Evolutionary conservation across 2,113 vertebrate genomes (phyloP).

Genomic region (Astatotilapia flaviijosephi): DNA sequence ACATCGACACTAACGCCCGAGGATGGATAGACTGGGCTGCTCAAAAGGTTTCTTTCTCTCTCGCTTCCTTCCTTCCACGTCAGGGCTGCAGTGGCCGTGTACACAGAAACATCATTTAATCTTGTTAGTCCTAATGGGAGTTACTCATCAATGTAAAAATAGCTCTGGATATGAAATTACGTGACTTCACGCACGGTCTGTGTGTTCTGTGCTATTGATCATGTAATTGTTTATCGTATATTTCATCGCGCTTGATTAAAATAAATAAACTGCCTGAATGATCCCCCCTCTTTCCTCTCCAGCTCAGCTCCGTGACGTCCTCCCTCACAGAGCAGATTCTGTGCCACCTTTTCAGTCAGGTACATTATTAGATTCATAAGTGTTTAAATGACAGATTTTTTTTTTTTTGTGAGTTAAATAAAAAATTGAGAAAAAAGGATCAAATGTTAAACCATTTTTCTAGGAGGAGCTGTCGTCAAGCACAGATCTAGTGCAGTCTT

Average conservation of each 20-base stretch:
- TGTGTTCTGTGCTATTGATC: neutral
- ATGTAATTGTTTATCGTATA: neutral
- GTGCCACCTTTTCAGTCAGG: constrained; percentile 87
- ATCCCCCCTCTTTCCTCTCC: neutral
- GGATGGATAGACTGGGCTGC: constrained; percentile 95
- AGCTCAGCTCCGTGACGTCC: constrained; percentile 82
- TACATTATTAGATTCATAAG: neutral
- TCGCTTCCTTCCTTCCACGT: neutral
- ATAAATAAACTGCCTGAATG: neutral
- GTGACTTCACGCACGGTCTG: neutral
- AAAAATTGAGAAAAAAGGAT: too few relatives aligned
- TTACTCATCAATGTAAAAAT: neutral
- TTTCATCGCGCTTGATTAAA: accelerated
- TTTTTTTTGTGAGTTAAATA: neutral
- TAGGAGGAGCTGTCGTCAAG: constrained; percentile 79
- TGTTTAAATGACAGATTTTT: neutral
- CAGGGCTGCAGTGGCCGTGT: neutral
- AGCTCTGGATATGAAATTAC: neutral
- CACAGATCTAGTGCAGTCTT: constrained; percentile 77
- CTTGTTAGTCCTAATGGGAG: neutral
- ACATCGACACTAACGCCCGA: constrained; percentile 83
- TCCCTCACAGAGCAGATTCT: constrained; percentile 84
- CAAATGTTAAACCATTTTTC: neutral
- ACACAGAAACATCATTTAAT: neutral
- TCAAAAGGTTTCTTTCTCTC: constrained; percentile 74